phyloP scores from a whole-genome alignment of 2,113 vertebrate genomes.

The Colinus virginianus region DNA sequence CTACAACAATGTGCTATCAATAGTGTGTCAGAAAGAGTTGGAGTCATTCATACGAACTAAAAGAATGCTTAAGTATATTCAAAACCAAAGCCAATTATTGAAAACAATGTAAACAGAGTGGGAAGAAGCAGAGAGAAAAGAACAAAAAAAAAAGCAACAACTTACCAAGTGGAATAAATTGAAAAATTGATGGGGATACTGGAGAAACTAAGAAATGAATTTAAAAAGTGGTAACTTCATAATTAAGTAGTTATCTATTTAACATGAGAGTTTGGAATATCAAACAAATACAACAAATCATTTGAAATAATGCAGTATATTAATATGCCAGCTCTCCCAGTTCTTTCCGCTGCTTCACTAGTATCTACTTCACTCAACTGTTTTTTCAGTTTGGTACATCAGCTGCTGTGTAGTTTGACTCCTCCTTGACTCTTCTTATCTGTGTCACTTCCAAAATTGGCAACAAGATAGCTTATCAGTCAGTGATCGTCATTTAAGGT shows the following conservation, averaged over 20 bases:
- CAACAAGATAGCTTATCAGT: background rate
- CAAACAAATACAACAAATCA: background rate
- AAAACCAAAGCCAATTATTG: background rate
- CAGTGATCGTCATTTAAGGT: background rate
- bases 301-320: background rate
- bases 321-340: background rate
- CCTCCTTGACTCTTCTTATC: background rate
- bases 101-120: background rate
- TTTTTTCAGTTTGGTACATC: background rate
- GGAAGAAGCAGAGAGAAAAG: background rate
- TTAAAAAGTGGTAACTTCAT: background rate
- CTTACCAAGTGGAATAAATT: background rate
- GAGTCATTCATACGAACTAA: background rate
- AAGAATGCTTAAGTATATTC: background rate
- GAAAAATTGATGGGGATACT: background rate
- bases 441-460: background rate
- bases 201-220: background rate
- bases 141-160: background rate
- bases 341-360: background rate
- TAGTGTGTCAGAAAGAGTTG: background rate
- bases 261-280: background rate
- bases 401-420: background rate
- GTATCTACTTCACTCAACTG: background rate
- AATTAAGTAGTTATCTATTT: background rate
- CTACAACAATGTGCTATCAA: background rate